Base-by-base conservation (phyloP, 2,888 invertebrate species). In the Cremastinae sp. region DNA sequence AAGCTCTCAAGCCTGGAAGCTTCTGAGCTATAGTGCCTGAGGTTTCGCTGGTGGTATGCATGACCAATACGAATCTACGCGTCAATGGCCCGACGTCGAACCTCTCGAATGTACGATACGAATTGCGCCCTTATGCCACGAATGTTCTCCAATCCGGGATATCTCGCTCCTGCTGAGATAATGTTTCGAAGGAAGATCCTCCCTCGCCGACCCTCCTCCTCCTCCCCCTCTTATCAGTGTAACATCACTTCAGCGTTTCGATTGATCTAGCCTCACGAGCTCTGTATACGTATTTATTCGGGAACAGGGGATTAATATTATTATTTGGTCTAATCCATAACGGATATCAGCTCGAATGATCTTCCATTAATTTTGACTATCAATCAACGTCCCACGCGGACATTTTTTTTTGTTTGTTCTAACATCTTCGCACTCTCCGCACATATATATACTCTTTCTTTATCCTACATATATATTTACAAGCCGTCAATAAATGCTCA, bases 151-250 rank as follows among this genome's bases (percentile, higher is more conserved):
- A 74, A 79, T 56, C 59, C 64, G 73, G 79, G 69, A 71, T 79
- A 76, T 82, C 73, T n/a, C 64, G 49, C 76, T 79, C 2, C 28
- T 79, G 77, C 72, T 51, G 51, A 43, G 69, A 70, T 70, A 61
- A 70, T 70, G 53, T 70, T 70, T 70, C 43, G 16, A 5, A 2
- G 43, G 49, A 18, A 41, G 41, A 70, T 58, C 43, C 14, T 49
- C 38, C 18, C 59, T 22, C 41, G 38, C 41, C 4, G n/a, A 49
- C 14, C 43, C n/a, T n/a, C n/a, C n/a, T n/a, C n/a, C n/a, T n/a
- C n/a, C n/a, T n/a, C n/a, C n/a, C 61, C 43, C 53, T 61, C 34
- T 70, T 51, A 18, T 28, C 28, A 28, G 28, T 28, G 18, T 34
- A 12, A n/a, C 9, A 43, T 61, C 61, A 4, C 43, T 61, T 53